These are phyloP conservation scores for Pipra filicauda DNA, from an alignment of 2,113 vertebrate genomes.

Conservation along the genomic window DNA sequence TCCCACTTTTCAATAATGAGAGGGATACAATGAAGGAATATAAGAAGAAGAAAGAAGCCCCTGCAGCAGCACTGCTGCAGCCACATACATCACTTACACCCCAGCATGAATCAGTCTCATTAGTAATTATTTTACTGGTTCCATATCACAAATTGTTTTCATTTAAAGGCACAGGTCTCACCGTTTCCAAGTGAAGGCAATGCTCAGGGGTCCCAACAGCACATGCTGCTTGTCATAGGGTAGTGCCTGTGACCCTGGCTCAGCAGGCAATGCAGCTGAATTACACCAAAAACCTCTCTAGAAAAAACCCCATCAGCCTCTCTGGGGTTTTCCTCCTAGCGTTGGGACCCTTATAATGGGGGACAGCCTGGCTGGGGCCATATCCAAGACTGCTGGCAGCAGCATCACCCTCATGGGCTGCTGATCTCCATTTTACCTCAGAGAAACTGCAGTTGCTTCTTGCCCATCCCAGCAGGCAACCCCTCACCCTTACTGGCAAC, in stretches of 20 bases:
- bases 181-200: background rate
- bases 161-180: background rate
- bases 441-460: background rate
- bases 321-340: background rate
- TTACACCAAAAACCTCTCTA: background rate
- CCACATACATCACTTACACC: fast-evolving
- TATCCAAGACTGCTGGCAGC: background rate
- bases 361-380: background rate
- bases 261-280: background rate
- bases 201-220: fast-evolving
- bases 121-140: background rate
- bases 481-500: background rate
- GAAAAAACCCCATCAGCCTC: background rate
- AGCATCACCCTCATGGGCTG: background rate
- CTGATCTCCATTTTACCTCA: background rate
- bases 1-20: background rate
- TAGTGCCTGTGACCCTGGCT: fast-evolving
- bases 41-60: background rate
- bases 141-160: background rate
- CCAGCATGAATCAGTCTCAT: background rate
- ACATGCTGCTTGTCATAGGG: fast-evolving
- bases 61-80: background rate
- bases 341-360: fast-evolving
- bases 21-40: background rate
- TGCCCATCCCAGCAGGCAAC: background rate